These are phyloP conservation scores for Numida meleagris DNA, from an alignment of 2,113 vertebrate genomes.

Conservation along the genomic window DNA sequence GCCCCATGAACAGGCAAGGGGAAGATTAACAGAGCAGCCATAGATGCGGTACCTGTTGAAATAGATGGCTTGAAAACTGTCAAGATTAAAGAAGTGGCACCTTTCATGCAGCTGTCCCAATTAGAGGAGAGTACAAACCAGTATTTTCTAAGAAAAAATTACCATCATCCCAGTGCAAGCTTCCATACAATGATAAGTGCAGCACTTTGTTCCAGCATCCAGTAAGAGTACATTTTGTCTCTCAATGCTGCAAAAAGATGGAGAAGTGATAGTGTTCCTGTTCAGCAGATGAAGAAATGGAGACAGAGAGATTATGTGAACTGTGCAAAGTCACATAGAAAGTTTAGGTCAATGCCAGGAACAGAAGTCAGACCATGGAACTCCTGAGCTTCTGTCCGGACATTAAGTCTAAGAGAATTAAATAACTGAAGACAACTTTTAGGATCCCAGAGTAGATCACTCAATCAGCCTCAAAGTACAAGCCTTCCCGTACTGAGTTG, in stretches of 20 bases:
- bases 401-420: neutral
- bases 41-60: neutral
- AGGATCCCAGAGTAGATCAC: neutral
- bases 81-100: neutral
- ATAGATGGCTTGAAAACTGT: neutral
- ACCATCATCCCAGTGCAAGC: neutral
- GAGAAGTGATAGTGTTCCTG: neutral
- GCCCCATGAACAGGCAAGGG: neutral
- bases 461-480: neutral
- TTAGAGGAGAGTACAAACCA: neutral
- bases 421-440: neutral
- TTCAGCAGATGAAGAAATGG: neutral
- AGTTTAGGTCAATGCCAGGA: neutral
- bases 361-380: neutral
- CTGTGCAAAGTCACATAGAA: neutral
- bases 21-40: rapidly evolving
- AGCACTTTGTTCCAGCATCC: neutral
- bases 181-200: neutral
- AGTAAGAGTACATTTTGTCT: neutral
- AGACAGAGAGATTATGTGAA: neutral
- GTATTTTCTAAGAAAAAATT: neutral
- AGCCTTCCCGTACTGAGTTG: neutral
- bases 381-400: neutral
- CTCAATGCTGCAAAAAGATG: neutral
- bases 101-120: neutral